Evolutionary conservation across 2,888 invertebrate genomes (phyloP), one percentile per base, ranked within the genome.

Genomic region (Ommatoiulus sabulosus): DNA sequence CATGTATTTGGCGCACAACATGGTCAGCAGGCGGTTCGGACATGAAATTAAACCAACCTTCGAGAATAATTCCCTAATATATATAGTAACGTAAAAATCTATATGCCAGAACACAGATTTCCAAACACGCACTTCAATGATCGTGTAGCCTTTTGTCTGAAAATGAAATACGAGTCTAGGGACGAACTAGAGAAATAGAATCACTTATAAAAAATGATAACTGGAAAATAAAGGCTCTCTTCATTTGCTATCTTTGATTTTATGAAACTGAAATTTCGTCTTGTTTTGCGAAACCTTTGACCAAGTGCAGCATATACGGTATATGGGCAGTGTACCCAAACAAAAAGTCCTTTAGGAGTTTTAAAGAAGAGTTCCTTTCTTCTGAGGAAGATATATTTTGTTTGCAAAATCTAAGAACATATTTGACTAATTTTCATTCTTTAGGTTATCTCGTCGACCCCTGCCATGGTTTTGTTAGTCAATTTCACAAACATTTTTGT

Each of bases 101-200:
- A 57, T n/a, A n/a, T n/a, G 17, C n/a, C 57, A 57, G 57, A 57
- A 57, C n/a, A 57, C 12, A n/a, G 57, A n/a, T 57, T 57, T 57
- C 57, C n/a, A 5, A 57, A 57, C 80, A 52, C 20, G 72, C 72
- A 72, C n/a, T 20, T 63, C 6, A 24, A 72, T 72, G 72, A 72
- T 10, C 72, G 15, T 35, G 80, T 35, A 80, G 35, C 12, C 80
- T 80, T 80, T 24, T 35, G 80, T 35, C 80, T 80, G 80, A 35
- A 80, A 35, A 80, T 80, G 35, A 80, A 80, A 80, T 35, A 80
- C 12, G 35, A 80, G 12, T 80, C 80, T 80, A 80, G 7, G 12
- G 35, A 80, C 80, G 80, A 24, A 80, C 80, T 80, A 80, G 80
- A 80, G 35, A 80, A 35, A 80, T 80, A 24, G 80, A 80, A 80